These are phyloP conservation scores for Callospermophilus lateralis DNA, from an alignment of 2,113 vertebrate genomes.

Conservation along the genomic window DNA sequence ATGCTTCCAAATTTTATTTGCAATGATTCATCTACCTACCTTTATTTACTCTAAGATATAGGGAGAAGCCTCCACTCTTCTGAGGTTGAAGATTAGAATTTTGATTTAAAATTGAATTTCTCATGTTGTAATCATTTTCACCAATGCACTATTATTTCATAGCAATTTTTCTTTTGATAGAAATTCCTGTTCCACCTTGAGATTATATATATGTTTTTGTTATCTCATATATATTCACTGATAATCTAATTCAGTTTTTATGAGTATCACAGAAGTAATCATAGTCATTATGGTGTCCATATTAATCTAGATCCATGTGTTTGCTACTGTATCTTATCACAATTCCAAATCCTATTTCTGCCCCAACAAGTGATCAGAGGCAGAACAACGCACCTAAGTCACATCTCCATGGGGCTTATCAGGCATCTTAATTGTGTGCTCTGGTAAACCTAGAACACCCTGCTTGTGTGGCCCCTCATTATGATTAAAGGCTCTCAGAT, in stretches of 20 bases:
- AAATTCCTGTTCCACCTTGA: neutral
- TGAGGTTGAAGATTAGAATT: neutral
- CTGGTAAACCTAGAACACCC: conserved; percentile 21
- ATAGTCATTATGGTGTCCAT: neutral
- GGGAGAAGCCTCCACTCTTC: neutral
- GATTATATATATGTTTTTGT: neutral
- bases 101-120: conserved; percentile 17
- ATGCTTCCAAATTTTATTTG: conserved; percentile 25
- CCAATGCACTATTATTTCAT: neutral
- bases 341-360: neutral
- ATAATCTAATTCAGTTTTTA: conserved; percentile 36
- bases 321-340: conserved; percentile 1
- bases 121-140: neutral
- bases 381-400: neutral
- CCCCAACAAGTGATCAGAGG: neutral
- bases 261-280: neutral
- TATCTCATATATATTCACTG: neutral
- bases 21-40: neutral
- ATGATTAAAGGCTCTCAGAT: conserved; percentile 56
- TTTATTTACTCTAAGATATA: neutral
- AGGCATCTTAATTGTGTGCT: neutral
- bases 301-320: neutral
- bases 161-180: neutral
- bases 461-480: conserved; percentile 59
- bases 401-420: neutral